Evolutionary conservation across 2,113 vertebrate species (phyloP), one percentile per base, ranked within the genome.

Genomic region (Scophthalmus maximus): DNA sequence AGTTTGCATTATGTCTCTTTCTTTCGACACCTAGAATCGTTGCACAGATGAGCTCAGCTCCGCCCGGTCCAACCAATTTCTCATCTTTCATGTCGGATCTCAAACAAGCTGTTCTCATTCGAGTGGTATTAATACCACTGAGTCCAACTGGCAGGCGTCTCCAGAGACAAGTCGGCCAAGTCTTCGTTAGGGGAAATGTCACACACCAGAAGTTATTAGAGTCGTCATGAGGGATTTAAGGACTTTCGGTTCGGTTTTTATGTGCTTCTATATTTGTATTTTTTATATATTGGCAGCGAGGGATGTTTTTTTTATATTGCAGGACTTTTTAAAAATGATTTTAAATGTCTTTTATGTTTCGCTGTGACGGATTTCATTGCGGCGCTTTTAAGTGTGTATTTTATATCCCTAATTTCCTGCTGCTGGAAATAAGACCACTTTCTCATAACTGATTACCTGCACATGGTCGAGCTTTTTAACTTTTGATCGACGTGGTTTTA

Each of bases 1-100:
- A n/a, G n/a, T 6, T 18, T 18, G 18, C 42, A 46, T 7, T 53
- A 9, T 36, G 67, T 67, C 52, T 34, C 50, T 44, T 65, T 46
- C 36, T 66, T 56, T 78, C 64, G 61, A n/a, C 73, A 60, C 62
- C n/a, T 55, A 32, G 25, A n/a, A 80, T n/a, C n/a, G 5, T 14
- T 34, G 27, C 25, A 27, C 20, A 51, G 32, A 7, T 1, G 0
- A 20, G 22, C 32, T 36, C 26, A 23, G 20, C 60, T 18, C 47
- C 25, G 25, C 18, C 38, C 22, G 12, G n/a, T 57, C 70, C 55
- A 27, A 30, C 23, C 57, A 46, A 27, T 65, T 65, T 63, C 32
- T 68, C 49, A 29, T 67, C 46, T 69, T 70, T 18, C 58, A 57
- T 42, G 27, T 4, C 60, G 26, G 20, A 75, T 67, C 25, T 12